Conservation (phyloP, 1,140 invertebrate species). For the Helicoverpa armigera region DNA sequence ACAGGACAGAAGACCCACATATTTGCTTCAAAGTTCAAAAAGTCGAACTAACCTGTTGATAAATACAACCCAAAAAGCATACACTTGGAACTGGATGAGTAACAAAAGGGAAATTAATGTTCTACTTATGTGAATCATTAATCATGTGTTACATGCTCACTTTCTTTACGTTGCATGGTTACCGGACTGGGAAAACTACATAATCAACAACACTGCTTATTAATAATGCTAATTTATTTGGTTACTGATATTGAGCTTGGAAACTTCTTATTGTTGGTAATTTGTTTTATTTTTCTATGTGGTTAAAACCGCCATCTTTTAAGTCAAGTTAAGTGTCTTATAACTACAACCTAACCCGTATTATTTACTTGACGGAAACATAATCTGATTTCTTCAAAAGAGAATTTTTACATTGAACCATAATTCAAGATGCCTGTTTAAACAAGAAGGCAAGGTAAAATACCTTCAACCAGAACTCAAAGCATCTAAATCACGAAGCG, state of each 20-base stretch:
- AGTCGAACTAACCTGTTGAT: background rate
- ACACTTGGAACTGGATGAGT: constrained; percentile 16
- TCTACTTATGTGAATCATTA: constrained; percentile 41
- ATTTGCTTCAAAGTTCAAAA: background rate
- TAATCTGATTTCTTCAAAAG: no score
- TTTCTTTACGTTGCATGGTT: constrained; percentile 31
- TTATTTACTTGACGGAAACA: no score
- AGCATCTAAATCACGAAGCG: background rate
- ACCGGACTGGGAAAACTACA: constrained; percentile 2
- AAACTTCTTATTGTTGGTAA: background rate
- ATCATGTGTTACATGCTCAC: constrained; percentile 41
- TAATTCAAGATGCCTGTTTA: no score
- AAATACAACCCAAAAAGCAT: background rate
- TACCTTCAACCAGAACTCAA: background rate
- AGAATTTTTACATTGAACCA: no score
- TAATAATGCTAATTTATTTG: no score
- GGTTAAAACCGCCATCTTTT: no score
- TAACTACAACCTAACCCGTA: no score
- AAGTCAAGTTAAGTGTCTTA: no score
- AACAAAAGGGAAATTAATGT: constrained; percentile 46
- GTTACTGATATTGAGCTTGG: no score
- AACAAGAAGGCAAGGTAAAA: background rate
- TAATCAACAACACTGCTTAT: background rate
- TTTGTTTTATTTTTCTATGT: no score
- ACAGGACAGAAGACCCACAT: background rate